These are phyloP conservation scores for Petaurus breviceps DNA, from an alignment of 2,113 vertebrate species.

Conservation along the genomic window DNA sequence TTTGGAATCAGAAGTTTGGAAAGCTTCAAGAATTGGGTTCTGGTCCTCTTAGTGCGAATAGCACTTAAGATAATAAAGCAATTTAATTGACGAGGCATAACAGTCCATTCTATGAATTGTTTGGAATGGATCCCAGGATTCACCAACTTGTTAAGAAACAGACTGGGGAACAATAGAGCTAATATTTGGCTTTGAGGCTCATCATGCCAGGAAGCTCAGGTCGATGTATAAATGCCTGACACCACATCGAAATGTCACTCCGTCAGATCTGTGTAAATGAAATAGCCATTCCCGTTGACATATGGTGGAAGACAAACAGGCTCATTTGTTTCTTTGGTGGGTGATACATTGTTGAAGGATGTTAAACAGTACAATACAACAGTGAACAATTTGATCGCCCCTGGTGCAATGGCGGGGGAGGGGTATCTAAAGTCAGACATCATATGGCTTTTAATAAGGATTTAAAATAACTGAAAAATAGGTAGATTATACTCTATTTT, in stretches of 20 bases:
- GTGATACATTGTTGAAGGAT: constrained; percentile 54
- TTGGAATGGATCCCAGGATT: constrained; percentile 19
- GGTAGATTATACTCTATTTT: background rate
- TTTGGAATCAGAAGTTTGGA: background rate
- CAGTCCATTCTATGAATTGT: background rate
- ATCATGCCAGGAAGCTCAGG: constrained; percentile 44
- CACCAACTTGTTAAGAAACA: constrained; percentile 36
- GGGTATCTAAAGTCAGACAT: background rate
- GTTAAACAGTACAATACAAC: constrained; percentile 51
- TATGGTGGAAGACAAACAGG: constrained; percentile 49
- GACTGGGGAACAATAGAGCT: constrained; percentile 30
- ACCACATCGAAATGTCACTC: constrained; percentile 62
- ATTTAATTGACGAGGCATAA: constrained; percentile 22
- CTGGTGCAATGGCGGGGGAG: background rate
- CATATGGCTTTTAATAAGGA: background rate
- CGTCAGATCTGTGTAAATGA: constrained; percentile 38
- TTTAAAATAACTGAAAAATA: background rate
- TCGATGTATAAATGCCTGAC: constrained; percentile 53
- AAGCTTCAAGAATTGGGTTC: background rate
- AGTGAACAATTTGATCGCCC: constrained; percentile 38
- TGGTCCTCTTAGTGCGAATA: background rate
- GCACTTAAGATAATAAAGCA: constrained; percentile 12
- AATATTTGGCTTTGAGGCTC: constrained; percentile 42
- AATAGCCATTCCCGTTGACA: constrained; percentile 66
- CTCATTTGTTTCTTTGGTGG: constrained; percentile 58